A percentile compares a stretch with the other conserved stretches of the same genome.
Evolutionary conservation across 1,140 invertebrate species (phyloP).

Genomic region (Papilio glaucus): DNA sequence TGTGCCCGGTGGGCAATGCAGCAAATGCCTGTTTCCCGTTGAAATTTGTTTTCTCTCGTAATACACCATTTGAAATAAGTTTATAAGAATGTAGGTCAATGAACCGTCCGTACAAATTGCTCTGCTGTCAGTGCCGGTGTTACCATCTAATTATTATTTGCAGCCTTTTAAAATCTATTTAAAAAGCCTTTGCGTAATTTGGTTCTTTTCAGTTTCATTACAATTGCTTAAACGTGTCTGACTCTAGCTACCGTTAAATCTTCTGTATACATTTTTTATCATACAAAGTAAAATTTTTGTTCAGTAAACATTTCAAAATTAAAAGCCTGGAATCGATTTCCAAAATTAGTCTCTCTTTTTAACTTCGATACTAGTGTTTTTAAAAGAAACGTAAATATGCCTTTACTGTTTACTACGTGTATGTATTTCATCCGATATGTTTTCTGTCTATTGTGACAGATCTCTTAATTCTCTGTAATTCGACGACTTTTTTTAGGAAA

Average conservation of each 20-base stretch:
- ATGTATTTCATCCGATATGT: too few species aligned
- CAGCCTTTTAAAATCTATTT: neutral
- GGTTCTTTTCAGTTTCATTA: neutral
- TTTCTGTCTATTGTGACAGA: too few species aligned
- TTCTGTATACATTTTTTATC: neutral
- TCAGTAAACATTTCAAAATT: too few species aligned
- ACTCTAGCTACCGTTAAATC: neutral
- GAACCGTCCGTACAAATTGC: slow-evolving; percentile 11
- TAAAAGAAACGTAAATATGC: too few species aligned
- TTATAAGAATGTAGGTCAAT: slow-evolving; percentile 30
- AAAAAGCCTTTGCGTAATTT: neutral
- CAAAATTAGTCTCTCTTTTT: too few species aligned
- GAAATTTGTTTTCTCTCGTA: slow-evolving; percentile 10
- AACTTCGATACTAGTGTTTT: too few species aligned
- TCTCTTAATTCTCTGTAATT: too few species aligned
- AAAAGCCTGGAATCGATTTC: too few species aligned
- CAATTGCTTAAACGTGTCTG: neutral
- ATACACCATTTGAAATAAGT: slow-evolving; percentile 34
- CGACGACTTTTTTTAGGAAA: too few species aligned
- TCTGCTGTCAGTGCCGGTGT: too few species aligned
- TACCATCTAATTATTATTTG: too few species aligned
- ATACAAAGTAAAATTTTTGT: neutral
- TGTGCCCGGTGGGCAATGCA: slow-evolving; percentile 3
- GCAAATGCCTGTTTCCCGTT: slow-evolving; percentile 28
- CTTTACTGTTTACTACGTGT: too few species aligned